Conservation (phyloP, 1,140 invertebrate genomes). For the Homarus americanus region DNA sequence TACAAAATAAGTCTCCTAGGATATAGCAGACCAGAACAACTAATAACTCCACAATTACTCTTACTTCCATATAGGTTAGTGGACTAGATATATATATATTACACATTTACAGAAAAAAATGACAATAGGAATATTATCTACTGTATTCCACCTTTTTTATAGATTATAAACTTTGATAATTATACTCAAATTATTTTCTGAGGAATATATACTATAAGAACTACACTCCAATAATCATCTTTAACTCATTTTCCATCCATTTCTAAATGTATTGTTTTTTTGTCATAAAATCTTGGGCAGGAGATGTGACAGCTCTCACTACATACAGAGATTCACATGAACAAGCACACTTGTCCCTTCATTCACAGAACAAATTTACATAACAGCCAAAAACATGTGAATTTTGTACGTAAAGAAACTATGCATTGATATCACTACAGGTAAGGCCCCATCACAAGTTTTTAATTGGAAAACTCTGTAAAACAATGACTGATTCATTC, state of each 20-base stretch:
- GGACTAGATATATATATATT: conserved; percentile 56
- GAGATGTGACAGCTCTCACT: background rate
- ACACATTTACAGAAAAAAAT: conserved; percentile 48
- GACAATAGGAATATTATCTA: background rate
- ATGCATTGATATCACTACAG: too few species aligned
- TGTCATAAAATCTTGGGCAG: too few species aligned
- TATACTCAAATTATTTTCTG: background rate
- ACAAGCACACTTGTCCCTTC: background rate
- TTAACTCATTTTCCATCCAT: background rate
- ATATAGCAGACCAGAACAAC: background rate
- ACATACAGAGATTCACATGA: background rate
- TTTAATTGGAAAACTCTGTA: too few species aligned
- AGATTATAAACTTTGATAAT: too few species aligned
- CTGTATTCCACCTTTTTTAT: too few species aligned
- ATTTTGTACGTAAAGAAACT: too few species aligned
- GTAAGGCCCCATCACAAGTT: too few species aligned
- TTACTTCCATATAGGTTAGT: conserved; percentile 36
- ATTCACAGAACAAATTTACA: background rate
- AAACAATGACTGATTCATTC: too few species aligned
- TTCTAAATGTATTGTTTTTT: background rate
- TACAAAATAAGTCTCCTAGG: background rate
- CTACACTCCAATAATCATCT: background rate
- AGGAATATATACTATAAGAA: background rate
- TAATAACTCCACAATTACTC: conserved; percentile 25
- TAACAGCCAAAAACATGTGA: too few species aligned